Evolutionary conservation across 2,113 vertebrate genomes (phyloP), one percentile per base, ranked within the genome.

Genomic region (Trichomycterus rosablanca): DNA sequence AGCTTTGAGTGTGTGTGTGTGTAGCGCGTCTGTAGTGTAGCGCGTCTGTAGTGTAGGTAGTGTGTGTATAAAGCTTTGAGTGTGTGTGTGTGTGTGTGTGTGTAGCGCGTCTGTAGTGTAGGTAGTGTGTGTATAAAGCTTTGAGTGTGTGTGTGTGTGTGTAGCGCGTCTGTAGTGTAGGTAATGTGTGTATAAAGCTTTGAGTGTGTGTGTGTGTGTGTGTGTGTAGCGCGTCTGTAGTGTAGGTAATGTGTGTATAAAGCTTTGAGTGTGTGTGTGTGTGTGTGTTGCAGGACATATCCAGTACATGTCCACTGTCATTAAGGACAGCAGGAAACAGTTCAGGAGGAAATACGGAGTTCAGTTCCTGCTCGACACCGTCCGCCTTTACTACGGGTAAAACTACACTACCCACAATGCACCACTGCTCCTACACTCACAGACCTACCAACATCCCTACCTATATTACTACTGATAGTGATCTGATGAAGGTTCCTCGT

Each of bases 231-330:
- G n/a, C n/a, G n/a, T n/a, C n/a, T n/a, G n/a, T n/a, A n/a, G n/a
- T n/a, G n/a, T n/a, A n/a, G n/a, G n/a, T n/a, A 48, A 37, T 23
- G 12, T 61, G 22, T 61, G 7, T 26, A 23, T 40, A 9, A 10
- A 18, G 12, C 39, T 14, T 68, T 30, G 30, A 15, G 2, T 1
- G 18, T 54, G 16, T 49, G 28, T 61, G n/a, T 56, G 14, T 65
- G 55, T 37, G 14, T 60, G 12, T 48, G 9, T 76, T 84, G 32
- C 74, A 98, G 96, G 95, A 74, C 95, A 98, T 49, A 95, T 97
- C 84, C 94, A 97, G 32, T 98, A 98, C 80, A 89, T 96, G 87
- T 94, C 94, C 46, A 98, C 96, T 1, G 86, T 97, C 76, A 90
- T 98, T 78, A 98, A 94, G 84, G 95, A 98, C 73, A 95, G 89